phyloP scores from a whole-genome alignment of 2,888 invertebrate genomes.

The Drosophila austrosaltans region DNA sequence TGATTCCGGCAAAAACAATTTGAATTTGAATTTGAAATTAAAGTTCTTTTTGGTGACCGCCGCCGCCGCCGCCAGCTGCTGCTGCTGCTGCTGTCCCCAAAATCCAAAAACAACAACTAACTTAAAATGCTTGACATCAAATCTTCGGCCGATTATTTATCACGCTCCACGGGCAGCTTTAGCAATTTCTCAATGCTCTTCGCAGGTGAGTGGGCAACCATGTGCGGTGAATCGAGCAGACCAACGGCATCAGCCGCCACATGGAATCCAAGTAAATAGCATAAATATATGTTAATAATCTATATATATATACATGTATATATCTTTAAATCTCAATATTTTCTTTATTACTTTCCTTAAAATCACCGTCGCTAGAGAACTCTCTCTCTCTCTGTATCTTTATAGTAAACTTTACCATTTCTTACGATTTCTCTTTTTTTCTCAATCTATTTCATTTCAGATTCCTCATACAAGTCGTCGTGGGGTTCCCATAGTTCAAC shows the following conservation, averaged over 20 bases:
- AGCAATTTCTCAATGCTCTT: conserved; percentile 98
- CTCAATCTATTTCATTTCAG: conserved; percentile 85
- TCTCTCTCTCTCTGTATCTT: neutral
- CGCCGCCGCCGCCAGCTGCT: conserved; percentile 53
- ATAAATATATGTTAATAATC: neutral
- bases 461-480: conserved; percentile 93
- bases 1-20: conserved; percentile 50
- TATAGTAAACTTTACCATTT: conserved; percentile 8
- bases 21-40: conserved; percentile 39
- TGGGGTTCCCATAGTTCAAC: conserved; percentile 91
- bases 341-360: neutral
- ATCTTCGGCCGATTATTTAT: conserved; percentile 95
- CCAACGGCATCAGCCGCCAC: conserved; percentile 67
- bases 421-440: neutral
- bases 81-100: conserved; percentile 69
- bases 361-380: neutral
- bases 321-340: neutral
- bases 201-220: conserved; percentile 87
- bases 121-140: conserved; percentile 94
- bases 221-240: conserved; percentile 70
- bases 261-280: conserved; percentile 74
- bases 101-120: conserved; percentile 2
- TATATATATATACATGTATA: conserved; percentile 1
- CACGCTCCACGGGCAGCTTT: conserved; percentile 93
- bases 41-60: neutral